Evolutionary conservation across 2,797 vertebrate species (phyloP).

Genomic region (Silurus aristotelis): DNA sequence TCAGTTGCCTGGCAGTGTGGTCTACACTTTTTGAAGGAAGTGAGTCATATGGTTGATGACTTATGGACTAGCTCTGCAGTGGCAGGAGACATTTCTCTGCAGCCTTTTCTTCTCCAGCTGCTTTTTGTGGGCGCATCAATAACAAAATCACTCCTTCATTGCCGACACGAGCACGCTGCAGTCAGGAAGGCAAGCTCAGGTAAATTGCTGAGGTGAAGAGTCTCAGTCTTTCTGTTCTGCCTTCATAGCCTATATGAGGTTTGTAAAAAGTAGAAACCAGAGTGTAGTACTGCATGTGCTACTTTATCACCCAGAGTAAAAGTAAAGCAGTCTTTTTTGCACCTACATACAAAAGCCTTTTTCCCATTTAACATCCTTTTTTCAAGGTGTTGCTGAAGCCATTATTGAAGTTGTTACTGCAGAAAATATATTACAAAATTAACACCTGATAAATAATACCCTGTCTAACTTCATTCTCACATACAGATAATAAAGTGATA

Average conservation of each 20-base stretch:
- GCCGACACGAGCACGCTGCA: neutral
- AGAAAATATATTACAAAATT: neutral
- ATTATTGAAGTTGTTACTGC: neutral
- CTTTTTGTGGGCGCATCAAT: constrained; percentile 6
- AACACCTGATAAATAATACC: neutral
- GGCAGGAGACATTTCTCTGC: constrained; percentile 23
- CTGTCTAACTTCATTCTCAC: neutral
- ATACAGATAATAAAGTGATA: neutral
- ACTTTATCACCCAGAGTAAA: neutral
- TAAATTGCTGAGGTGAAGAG: constrained; percentile 2
- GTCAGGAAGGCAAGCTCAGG: neutral
- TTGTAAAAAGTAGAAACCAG: neutral
- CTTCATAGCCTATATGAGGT: neutral
- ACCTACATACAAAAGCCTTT: neutral
- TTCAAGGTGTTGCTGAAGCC: neutral
- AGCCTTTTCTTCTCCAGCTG: neutral
- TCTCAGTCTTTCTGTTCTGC: neutral
- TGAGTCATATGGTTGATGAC: neutral
- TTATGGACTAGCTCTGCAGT: constrained; percentile 4
- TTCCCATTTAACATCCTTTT: neutral
- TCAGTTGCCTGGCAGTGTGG: neutral
- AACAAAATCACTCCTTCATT: neutral
- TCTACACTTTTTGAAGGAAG: neutral
- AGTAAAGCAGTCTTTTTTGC: neutral
- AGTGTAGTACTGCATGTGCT: neutral